These are phyloP conservation scores for Lapara coniferarum DNA, from an alignment of 2,888 invertebrate species.

Conservation along the genomic window DNA sequence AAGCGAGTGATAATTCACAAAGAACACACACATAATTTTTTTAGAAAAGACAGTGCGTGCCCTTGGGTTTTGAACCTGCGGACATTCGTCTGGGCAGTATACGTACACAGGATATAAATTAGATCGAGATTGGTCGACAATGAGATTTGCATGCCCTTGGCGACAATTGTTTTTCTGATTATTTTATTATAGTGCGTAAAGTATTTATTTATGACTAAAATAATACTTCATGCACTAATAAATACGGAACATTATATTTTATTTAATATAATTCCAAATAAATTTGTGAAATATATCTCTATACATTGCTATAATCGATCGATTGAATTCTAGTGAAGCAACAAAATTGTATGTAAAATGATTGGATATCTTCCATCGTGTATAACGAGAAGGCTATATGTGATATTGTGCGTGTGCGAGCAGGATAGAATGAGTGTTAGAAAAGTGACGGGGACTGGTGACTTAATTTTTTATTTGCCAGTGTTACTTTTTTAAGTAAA, in stretches of 20 bases:
- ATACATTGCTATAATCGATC: conserved; percentile 15
- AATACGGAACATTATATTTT: not conserved
- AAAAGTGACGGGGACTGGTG: conserved; percentile 25
- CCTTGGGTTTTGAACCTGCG: too few relatives aligned
- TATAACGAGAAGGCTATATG: conserved; percentile 53
- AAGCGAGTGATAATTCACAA: too few relatives aligned
- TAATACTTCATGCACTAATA: too few relatives aligned
- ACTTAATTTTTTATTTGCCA: not conserved
- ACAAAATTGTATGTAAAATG: conserved; percentile 6
- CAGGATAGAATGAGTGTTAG: conserved; percentile 26
- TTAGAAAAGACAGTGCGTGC: too few relatives aligned
- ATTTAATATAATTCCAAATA: not conserved
- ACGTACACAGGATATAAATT: too few relatives aligned
- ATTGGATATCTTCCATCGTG: conserved; percentile 28
- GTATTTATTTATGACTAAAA: too few relatives aligned
- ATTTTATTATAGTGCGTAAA: too few relatives aligned
- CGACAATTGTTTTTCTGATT: too few relatives aligned
- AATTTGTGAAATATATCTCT: not conserved
- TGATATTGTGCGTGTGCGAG: conserved; percentile 49
- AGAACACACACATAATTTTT: too few relatives aligned
- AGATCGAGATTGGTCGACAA: too few relatives aligned
- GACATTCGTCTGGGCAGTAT: too few relatives aligned
- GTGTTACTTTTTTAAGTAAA: not conserved
- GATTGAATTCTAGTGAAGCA: conserved; percentile 5
- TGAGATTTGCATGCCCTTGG: too few relatives aligned